Evolutionary conservation across 2,113 vertebrate species (phyloP), one percentile per base, ranked within the genome.

Genomic region (Gracilinanus agilis): DNA sequence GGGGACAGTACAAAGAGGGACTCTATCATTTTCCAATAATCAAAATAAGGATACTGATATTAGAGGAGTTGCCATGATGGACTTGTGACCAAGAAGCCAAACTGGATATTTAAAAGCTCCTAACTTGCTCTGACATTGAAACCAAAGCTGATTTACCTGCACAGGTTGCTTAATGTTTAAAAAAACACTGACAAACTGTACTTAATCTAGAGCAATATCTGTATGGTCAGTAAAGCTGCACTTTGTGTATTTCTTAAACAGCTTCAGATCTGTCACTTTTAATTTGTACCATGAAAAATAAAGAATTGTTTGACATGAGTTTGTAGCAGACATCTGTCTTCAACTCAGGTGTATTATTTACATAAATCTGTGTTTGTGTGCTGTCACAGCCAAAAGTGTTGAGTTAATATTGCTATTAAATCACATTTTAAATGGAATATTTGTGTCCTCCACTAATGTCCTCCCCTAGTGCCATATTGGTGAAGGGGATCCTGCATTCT

Each of bases 221-320:
- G 99, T 99, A 99, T 99, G 99, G 99, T 99, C 99, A 99, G 99
- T 99, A 99, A 99, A 99, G 99, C 99, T 99, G 99, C 99, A 99
- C 99, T 99, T 99, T 99, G 99, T 99, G 99, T 99, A 99, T 99
- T 99, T 99, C 99, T 99, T 99, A 99, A 83, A 99, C 99, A 99
- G 99, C 99, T 99, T 99, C 99, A 99, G 98, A 99, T 99, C 99
- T 99, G 99, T 99, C 99, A 99, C 99, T 99, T 99, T 99, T 99
- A 99, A 99, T 99, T 99, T 99, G 99, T 99, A 99, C 98, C 99
- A 99, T 99, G 99, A 99, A 98, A 99, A 99, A 99, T 99, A 99
- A 99, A 99, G 99, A 99, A 99, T 99, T 99, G 99, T 99, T 99
- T 99, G 99, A 99, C 99, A 99, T 99, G 99, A 98, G 97, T 91